Conservation (phyloP, 2,888 invertebrate species). For the Cyclophora punctaria region DNA sequence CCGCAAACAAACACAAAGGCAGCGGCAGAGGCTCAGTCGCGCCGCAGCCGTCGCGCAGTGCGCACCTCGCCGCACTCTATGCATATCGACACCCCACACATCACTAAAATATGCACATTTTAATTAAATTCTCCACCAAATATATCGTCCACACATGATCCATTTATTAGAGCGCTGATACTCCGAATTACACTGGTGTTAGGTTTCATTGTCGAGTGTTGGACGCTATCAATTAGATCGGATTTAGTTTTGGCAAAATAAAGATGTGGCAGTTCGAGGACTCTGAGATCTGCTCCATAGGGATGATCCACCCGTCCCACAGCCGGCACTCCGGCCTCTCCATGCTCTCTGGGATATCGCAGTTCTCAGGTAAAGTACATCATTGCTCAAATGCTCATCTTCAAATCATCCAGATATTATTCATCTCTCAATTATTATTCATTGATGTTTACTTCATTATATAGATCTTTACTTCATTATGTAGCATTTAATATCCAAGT, state of each 20-base stretch:
- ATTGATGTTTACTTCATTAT: too few relatives aligned
- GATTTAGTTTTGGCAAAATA: background rate
- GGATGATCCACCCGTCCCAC: constrained; percentile 83
- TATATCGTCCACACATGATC: constrained; percentile 12
- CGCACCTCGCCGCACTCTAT: constrained; percentile 34
- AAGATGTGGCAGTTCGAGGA: constrained; percentile 81
- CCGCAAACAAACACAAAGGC: constrained; percentile 36
- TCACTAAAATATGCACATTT: constrained; percentile 48
- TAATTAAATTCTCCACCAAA: constrained; percentile 40
- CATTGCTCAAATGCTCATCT: too few relatives aligned
- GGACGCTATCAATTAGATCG: background rate
- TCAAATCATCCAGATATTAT: too few relatives aligned
- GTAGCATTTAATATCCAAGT: too few relatives aligned
- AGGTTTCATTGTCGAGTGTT: background rate
- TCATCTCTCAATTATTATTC: too few relatives aligned
- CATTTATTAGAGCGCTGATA: background rate
- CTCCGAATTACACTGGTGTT: background rate
- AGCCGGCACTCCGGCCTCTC: constrained; percentile 82
- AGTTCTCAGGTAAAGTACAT: constrained; percentile 54
- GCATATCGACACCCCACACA: constrained; percentile 40
- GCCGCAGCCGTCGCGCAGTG: constrained; percentile 53
- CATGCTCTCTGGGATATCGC: constrained; percentile 61
- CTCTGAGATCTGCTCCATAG: constrained; percentile 88
- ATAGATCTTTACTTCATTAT: too few relatives aligned
- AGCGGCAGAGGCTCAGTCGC: constrained; percentile 42